Evolutionary conservation across 2,113 vertebrate species (phyloP).

Genomic region (Phalacrocorax carbo): DNA sequence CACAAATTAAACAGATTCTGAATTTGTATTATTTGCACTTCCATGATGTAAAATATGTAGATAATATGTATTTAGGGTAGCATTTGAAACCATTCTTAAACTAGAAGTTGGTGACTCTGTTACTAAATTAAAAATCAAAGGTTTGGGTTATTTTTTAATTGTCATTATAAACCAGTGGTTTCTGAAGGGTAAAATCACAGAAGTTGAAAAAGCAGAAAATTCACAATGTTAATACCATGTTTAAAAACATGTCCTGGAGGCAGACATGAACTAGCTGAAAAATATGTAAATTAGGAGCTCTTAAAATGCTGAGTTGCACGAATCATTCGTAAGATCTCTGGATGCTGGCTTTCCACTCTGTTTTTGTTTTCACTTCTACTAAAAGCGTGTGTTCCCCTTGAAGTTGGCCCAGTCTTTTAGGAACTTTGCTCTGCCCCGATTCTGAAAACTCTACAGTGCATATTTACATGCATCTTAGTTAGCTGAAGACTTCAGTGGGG

Average conservation of each 20-base stretch:
- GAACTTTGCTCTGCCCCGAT: background rate
- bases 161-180: background rate
- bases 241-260: conserved; percentile 7
- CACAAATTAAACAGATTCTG: background rate
- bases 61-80: background rate
- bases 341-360: background rate
- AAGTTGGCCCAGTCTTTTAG: background rate
- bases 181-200: background rate
- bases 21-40: background rate
- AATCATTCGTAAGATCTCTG: background rate
- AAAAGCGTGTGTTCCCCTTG: background rate
- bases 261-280: background rate
- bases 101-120: background rate
- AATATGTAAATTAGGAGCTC: background rate
- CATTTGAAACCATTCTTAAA: background rate
- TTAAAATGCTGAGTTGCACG: background rate
- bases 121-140: background rate
- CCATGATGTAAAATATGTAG: background rate
- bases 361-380: background rate
- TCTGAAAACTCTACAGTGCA: background rate
- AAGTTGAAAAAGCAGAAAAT: background rate
- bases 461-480: background rate
- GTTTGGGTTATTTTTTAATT: background rate
- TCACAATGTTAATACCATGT: background rate
- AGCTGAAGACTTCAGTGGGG: background rate